These are phyloP conservation scores for Lepidostoma basale DNA, from an alignment of 1,140 invertebrate genomes.

Conservation along the genomic window DNA sequence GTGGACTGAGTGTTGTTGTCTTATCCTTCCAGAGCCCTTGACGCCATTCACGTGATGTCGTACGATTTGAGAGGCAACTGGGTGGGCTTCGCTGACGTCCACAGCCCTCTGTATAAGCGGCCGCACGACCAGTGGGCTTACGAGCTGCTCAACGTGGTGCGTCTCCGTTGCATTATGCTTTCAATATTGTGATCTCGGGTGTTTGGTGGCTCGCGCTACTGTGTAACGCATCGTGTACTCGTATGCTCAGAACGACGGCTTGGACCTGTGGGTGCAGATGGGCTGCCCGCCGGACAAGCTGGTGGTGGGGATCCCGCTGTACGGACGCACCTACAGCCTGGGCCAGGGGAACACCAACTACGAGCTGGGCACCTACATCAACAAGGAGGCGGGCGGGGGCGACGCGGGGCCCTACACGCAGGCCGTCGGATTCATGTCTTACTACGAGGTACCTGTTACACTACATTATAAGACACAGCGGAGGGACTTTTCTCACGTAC, in stretches of 20 bases:
- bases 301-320: slow-evolving; percentile 86
- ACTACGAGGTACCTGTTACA: slow-evolving; percentile 74
- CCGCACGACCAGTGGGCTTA: slow-evolving; percentile 88
- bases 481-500: no score
- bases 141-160: slow-evolving; percentile 85
- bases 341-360: slow-evolving; percentile 80
- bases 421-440: slow-evolving; percentile 84
- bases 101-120: slow-evolving; percentile 82
- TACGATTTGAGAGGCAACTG: slow-evolving; percentile 92
- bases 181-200: no score
- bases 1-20: no score
- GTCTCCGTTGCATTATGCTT: slow-evolving; percentile 48
- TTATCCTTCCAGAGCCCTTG: slow-evolving; percentile 72
- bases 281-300: slow-evolving; percentile 87
- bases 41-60: slow-evolving; percentile 88
- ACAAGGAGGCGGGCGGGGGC: slow-evolving; percentile 87
- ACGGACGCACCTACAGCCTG: slow-evolving; percentile 82
- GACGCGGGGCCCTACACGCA: slow-evolving; percentile 82
- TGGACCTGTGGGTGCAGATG: slow-evolving; percentile 83
- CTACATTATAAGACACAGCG: no score
- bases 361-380: slow-evolving; percentile 81
- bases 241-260: slow-evolving; percentile 81
- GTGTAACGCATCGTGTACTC: no score
- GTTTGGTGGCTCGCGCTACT: no score
- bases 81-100: slow-evolving; percentile 87